Percentiles rank a stretch among this genome's conserved stretches.
These are phyloP conservation scores for Megalopta genalis DNA, from an alignment of 1,140 invertebrate species.

Conservation along the genomic window DNA sequence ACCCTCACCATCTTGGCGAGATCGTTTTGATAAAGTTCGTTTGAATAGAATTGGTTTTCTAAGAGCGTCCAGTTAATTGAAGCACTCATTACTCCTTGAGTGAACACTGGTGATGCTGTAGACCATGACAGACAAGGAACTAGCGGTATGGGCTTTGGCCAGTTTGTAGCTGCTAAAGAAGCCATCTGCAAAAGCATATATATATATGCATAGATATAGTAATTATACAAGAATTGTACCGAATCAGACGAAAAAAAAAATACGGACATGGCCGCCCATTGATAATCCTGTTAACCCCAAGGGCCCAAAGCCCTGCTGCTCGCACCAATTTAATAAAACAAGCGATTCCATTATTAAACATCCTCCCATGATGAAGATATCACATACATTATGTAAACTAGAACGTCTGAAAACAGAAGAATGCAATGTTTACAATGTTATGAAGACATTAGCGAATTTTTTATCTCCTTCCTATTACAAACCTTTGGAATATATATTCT, in stretches of 20 bases:
- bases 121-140: conserved; percentile 98
- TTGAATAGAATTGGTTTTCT: conserved; percentile 93
- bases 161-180: conserved; percentile 95
- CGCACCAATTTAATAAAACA: conserved; percentile 96
- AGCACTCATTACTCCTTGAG: conserved; percentile 96
- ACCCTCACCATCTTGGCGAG: conserved; percentile 90
- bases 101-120: conserved; percentile 97
- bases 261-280: conserved; percentile 98
- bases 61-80: conserved; percentile 96
- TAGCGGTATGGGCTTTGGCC: conserved; percentile 94
- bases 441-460: conserved; percentile 4
- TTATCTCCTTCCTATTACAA: conserved; percentile 53
- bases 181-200: conserved; percentile 91
- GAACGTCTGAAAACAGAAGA: conserved; percentile 87
- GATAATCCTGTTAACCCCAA: conserved; percentile 97
- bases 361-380: conserved; percentile 99
- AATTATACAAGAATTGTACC: background rate
- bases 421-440: conserved; percentile 2
- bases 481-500: conserved; percentile 75
- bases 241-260: background rate
- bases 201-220: background rate
- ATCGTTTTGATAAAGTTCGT: conserved; percentile 90
- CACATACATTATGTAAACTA: conserved; percentile 95
- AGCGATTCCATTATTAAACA: conserved; percentile 96
- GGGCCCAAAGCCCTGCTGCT: conserved; percentile 92